Evolutionary conservation across 2,888 invertebrate species (phyloP), one percentile per base, ranked within the genome.

Genomic region (Malthinus flaveolus): DNA sequence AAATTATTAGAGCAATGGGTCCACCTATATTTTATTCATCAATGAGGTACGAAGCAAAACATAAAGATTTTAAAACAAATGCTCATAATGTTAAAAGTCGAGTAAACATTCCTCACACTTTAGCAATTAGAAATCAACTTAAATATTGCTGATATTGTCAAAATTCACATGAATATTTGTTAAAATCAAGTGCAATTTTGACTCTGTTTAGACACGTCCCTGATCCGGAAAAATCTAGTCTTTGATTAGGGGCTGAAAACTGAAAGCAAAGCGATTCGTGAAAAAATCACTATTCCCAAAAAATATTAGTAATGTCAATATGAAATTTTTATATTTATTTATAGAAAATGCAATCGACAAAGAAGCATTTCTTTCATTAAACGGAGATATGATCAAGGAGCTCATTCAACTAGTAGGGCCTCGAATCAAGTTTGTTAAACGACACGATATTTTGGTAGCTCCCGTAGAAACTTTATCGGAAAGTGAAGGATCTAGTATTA

Each of bases 21-120:
- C 63, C 61, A 11, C 36, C 36, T 36, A 3, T 23, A 5, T 23
- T 2, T 23, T 5, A 23, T 23, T 23, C 23, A 23, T 23, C 23
- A 3, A 23, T 23, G 3, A 23, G 23, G 5, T 23, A 3, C 5
- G 23, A 23, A 23, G 23, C 23, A 3, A 3, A 2, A 23, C 5
- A n/a, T n/a, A 23, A 23, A 23, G 23, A 3, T 2, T 3, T 5
- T 5, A 63, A 63, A 60, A 35, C 31, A 34, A 37, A 12, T 34
- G 33, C 5, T 13, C n/a, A 35, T 35, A 10, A 4, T 3, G 35
- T 35, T 9, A n/a, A 3, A 3, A 4, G 4, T n/a, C 9, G 35
- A 10, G 10, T 35, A 4, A 35, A 35, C 35, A 35, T 10, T n/a
- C 35, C 35, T 3, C 7, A 35, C 10, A 35, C 35, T n/a, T 35